phyloP scores from a whole-genome alignment of 2,888 invertebrate genomes.

The Drosophila hawaiiensis region DNA sequence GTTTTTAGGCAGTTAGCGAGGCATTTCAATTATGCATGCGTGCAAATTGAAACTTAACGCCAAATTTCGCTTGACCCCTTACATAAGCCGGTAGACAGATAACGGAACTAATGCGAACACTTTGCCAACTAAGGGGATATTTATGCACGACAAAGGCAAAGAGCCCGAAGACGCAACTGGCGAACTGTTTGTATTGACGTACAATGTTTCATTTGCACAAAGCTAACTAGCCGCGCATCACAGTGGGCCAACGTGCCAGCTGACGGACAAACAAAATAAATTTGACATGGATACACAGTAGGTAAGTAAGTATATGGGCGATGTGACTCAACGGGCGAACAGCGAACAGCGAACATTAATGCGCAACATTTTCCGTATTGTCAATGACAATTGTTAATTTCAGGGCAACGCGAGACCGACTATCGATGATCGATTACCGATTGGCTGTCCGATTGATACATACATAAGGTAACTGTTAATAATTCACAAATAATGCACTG shows the following conservation, averaged over 20 bases:
- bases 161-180: constrained; percentile 1
- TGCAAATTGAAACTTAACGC: constrained; percentile 49
- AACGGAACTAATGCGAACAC: constrained; percentile 68
- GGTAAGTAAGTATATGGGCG: constrained; percentile 7
- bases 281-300: constrained; percentile 32
- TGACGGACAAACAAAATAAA: constrained; percentile 32
- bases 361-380: constrained; percentile 13
- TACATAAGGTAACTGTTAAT: constrained; percentile 16
- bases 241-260: constrained; percentile 5
- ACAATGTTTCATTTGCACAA: constrained; percentile 1
- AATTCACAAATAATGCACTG: constrained; percentile 30
- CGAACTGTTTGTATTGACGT: constrained; percentile 26
- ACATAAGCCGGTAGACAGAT: constrained; percentile 55
- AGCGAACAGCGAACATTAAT: constrained; percentile 5
- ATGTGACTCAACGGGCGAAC: constrained; percentile 20
- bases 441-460: constrained; percentile 10
- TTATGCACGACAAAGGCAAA: constrained; percentile 4
- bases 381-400: constrained; percentile 26
- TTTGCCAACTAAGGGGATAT: constrained; percentile 22
- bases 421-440: constrained; percentile 20
- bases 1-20: constrained; percentile 28
- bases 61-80: constrained; percentile 62
- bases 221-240: constrained; percentile 13
- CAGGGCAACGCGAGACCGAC: constrained; percentile 5
- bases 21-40: constrained; percentile 44